Evolutionary conservation across 2,113 vertebrate species (phyloP), one percentile per base, ranked within the genome.

Genomic region (Sterrhoptilus dennistouni): DNA sequence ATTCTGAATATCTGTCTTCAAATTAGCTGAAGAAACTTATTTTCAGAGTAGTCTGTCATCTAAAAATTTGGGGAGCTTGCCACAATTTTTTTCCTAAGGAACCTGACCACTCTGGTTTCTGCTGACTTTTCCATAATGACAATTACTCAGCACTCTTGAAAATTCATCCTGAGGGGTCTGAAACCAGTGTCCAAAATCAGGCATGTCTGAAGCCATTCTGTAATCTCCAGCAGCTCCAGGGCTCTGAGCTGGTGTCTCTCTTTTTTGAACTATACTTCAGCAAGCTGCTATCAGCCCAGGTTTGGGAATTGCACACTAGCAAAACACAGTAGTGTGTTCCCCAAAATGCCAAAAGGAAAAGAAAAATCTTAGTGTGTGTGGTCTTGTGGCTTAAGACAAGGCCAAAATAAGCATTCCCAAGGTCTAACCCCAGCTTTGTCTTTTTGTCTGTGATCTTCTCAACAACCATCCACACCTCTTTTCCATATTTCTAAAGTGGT

Each of bases 331-430:
- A 24, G n/a, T 4, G 0, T 59, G 21, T 66, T 89, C 61, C 50
- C 78, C 42, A 42, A 93, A 87, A 77, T 54, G 45, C 50, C 54
- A 74, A 70, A 77, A 85, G 49, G 74, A 79, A 72, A 79, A 66
- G 53, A 72, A 95, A 77, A 72, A 45, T 74, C 47, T 75, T 56
- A 3, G 24, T 85, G 38, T 64, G 61, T 63, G 61, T 63, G 38
- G 90, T 93, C 85, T 88, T 68, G 79, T 92, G 93, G 31, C 79
- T 97, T 90, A 86, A 96, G 66, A 69, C 45, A 83, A 31, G 52
- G 63, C 86, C 20, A 16, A 44, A 90, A 33, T 66, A 29, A 89
- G 47, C 82, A 70, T 60, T 90, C 19, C 50, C 56, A 83, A 80
- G 81, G 25, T 47, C 89, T 87, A 56, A 82, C 56, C 49, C n/a